Percentiles rank a stretch among this genome's conserved stretches.
Conservation (phyloP, 92 coral and sea anemone species). For the Porites lobata region DNA sequence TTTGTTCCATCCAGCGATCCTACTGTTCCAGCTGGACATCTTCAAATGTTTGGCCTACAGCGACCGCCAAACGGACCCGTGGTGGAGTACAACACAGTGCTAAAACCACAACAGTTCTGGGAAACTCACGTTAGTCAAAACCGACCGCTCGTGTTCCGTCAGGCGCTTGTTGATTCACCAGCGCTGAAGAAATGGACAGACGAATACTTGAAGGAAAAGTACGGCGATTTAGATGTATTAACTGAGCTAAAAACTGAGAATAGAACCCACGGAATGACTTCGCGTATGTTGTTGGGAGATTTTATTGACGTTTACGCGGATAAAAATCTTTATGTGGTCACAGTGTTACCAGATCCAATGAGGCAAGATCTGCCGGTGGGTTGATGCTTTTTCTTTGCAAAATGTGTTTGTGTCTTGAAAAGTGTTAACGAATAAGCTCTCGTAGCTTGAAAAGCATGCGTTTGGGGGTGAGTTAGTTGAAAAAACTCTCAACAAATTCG, state of each 20-base stretch:
- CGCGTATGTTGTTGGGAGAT: slow-evolving; percentile 79
- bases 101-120: slow-evolving; percentile 94
- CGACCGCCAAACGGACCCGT: slow-evolving; percentile 90
- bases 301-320: slow-evolving; percentile 80
- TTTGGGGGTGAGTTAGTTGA: no score
- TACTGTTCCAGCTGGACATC: slow-evolving; percentile 78
- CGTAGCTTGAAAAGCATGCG: no score
- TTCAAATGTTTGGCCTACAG: slow-evolving; percentile 92
- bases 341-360: slow-evolving; percentile 98
- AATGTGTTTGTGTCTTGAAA: neutral
- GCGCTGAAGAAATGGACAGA: slow-evolving; percentile 87
- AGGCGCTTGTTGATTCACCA: slow-evolving; percentile 86
- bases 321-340: slow-evolving; percentile 90
- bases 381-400: neutral
- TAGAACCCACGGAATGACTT: slow-evolving; percentile 80
- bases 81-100: slow-evolving; percentile 79
- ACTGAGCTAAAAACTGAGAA: slow-evolving; percentile 93
- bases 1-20: slow-evolving; percentile 77
- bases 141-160: slow-evolving; percentile 91
- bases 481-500: no score
- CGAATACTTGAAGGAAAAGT: slow-evolving; percentile 76
- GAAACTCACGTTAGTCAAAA: slow-evolving; percentile 80
- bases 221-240: slow-evolving; percentile 94
- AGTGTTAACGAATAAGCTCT: neutral
- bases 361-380: slow-evolving; percentile 91